Base-by-base conservation (phyloP, 2,888 invertebrate genomes). In the Agrochola litura region DNA sequence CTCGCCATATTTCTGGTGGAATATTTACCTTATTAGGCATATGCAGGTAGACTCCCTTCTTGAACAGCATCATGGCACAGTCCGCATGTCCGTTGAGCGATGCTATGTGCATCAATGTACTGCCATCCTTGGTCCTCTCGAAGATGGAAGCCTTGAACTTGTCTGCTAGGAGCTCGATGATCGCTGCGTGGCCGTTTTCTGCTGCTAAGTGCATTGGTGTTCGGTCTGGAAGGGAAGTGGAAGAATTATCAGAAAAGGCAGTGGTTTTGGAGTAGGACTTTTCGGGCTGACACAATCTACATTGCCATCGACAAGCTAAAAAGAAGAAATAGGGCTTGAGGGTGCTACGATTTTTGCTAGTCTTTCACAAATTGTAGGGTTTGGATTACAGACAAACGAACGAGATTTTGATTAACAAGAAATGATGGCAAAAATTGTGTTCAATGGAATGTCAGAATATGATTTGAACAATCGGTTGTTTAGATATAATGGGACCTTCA, bases 161-260 rank as follows among this genome's bases (percentile, higher is more conserved):
- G 94, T 99, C 99, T 1, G 99, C 99, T 72, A 99, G 96, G 9
- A 99, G 97, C 94, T 99, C 99, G 81, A 99, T 99, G 90, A 99
- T 98, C 73, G 98, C 98, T 2, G 99, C 99, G 93, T 99, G 99
- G 0, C 99, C 99, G 91, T 99, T 98, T 95, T 99, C 99, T 0
- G 99, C 99, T 22, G 99, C 99, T 91, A 99, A 97, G 95, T 99
- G 99, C 97, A 99, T 98, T 0, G 99, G 99, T 3, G 99, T 99
- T 67, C 99, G 98, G 96, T 99, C 99, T 97, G 95, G 25, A 92
- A 89, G 81, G 67, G 46, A 58, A 19, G 30, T 49, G 5, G n/a
- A 41, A 60, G 4, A 43, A 67, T 30, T 12, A 75, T 83, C 6
- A 77, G 30, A n/a, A 19, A 0, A 37, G 4, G 37, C 16, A 41